Conservation (phyloP, 2,113 vertebrate genomes). For the Garra rufa region DNA sequence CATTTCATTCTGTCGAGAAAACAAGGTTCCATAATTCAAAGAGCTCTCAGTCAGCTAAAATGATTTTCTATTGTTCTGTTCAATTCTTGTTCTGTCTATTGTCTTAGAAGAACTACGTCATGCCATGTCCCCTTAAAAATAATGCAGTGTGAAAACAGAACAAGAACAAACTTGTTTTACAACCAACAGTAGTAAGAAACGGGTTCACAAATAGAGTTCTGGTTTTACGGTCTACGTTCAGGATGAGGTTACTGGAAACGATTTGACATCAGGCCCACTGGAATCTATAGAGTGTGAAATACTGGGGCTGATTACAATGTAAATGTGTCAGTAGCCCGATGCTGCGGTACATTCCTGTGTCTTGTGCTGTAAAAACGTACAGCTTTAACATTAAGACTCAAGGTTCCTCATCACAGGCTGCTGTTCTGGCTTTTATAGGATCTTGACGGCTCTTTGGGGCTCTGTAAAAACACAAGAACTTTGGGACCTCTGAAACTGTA, state of each 20-base stretch:
- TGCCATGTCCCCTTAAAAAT: background rate
- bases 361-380: constrained; percentile 40
- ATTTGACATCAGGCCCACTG: constrained; percentile 3
- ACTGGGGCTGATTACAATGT: constrained; percentile 25
- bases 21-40: background rate
- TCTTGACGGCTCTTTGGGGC: constrained; percentile 43
- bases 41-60: background rate
- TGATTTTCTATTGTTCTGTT: background rate
- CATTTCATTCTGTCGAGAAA: background rate
- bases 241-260: constrained; percentile 28
- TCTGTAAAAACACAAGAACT: constrained; percentile 44
- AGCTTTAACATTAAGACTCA: constrained; percentile 25
- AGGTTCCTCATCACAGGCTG: constrained; percentile 26
- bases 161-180: constrained; percentile 13
- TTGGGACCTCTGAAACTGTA: constrained; percentile 10
- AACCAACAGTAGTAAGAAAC: constrained; percentile 25
- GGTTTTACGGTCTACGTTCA: background rate
- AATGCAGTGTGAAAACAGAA: background rate
- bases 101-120: background rate
- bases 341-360: constrained; percentile 16
- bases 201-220: constrained; percentile 19
- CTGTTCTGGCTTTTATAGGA: constrained; percentile 34
- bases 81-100: background rate
- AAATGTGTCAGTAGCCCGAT: background rate
- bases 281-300: constrained; percentile 27